Conservation (phyloP, 1,140 invertebrate species). For the Scaptodrosophila lebanonensis region DNA sequence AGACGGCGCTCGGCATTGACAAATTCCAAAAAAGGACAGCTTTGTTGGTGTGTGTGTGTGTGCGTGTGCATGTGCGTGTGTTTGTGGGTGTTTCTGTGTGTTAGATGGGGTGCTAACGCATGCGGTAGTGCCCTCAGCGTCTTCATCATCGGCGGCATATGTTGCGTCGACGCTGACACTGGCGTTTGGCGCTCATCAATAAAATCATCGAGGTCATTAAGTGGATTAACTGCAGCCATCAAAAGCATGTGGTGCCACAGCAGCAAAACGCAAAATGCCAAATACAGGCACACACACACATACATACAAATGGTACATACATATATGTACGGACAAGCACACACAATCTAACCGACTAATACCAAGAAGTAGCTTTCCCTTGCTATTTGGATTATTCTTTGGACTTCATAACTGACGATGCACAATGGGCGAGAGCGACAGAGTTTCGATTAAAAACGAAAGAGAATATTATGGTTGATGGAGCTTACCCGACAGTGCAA, state of each 20-base stretch:
- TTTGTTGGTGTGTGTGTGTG: no score
- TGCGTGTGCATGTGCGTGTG: no score
- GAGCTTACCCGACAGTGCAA: no score
- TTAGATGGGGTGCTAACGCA: no score
- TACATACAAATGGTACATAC: slow-evolving; percentile 5
- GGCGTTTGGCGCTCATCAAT: slow-evolving; percentile 73
- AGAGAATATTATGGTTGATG: no score
- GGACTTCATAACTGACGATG: slow-evolving; percentile 62
- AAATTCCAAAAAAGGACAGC: slow-evolving; percentile 27
- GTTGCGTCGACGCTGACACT: slow-evolving; percentile 30
- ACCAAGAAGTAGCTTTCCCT: slow-evolving; percentile 46
- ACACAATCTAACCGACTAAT: slow-evolving; percentile 7
- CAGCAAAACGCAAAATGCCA: slow-evolving; percentile 61
- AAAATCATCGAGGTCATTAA: slow-evolving; percentile 77
- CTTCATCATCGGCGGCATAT: slow-evolving; percentile 63
- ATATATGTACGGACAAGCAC: slow-evolving; percentile 1
- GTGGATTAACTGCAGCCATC: slow-evolving; percentile 77
- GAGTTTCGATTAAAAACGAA: not conserved
- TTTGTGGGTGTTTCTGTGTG: no score
- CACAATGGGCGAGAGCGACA: slow-evolving; percentile 24
- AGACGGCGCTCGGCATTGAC: slow-evolving; percentile 59
- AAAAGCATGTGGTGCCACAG: slow-evolving; percentile 69
- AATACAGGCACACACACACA: slow-evolving; percentile 43
- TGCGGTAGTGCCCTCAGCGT: slow-evolving; percentile 20
- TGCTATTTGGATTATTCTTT: slow-evolving; percentile 56